Conservation (phyloP, 1,140 invertebrate genomes). For the Orussus abietinus region DNA sequence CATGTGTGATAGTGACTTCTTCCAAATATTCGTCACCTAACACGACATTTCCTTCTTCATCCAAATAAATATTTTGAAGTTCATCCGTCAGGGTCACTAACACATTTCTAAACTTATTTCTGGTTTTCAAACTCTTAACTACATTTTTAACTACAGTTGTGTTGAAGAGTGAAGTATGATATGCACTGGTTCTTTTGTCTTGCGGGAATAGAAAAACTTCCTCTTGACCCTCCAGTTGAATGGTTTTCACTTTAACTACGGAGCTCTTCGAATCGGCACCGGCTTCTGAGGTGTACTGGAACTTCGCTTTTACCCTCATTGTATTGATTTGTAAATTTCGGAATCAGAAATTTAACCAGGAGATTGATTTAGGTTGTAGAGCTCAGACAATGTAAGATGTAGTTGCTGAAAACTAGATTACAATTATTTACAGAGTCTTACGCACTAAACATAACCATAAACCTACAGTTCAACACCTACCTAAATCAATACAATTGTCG, state of each 20-base stretch:
- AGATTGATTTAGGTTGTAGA: too few relatives aligned
- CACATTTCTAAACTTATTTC: constrained; percentile 12
- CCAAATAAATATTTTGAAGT: constrained; percentile 4
- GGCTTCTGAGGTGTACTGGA: constrained; percentile 15
- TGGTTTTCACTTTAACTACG: constrained; percentile 15
- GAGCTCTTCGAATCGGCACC: constrained; percentile 1
- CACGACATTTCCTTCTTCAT: constrained; percentile 11
- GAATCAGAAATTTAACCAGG: too few relatives aligned
- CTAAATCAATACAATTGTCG: too few relatives aligned
- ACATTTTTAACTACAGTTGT: constrained; percentile 7
- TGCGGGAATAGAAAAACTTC: constrained; percentile 14
- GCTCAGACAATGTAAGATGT: too few relatives aligned
- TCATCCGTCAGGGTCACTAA: constrained; percentile 9
- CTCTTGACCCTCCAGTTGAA: constrained; percentile 12
- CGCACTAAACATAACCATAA: too few relatives aligned
- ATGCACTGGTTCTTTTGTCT: constrained; percentile 2
- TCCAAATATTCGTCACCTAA: constrained; percentile 9
- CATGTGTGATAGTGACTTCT: too few relatives aligned
- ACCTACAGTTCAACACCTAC: too few relatives aligned
- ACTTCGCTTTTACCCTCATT: constrained; percentile 17
- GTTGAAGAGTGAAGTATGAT: constrained; percentile 10
- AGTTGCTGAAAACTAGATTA: too few relatives aligned
- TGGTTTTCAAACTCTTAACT: constrained; percentile 11
- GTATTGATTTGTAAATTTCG: constrained; percentile 21
- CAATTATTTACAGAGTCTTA: too few relatives aligned